phyloP scores from a whole-genome alignment of 2,113 vertebrate species.

The Albula goreensis region DNA sequence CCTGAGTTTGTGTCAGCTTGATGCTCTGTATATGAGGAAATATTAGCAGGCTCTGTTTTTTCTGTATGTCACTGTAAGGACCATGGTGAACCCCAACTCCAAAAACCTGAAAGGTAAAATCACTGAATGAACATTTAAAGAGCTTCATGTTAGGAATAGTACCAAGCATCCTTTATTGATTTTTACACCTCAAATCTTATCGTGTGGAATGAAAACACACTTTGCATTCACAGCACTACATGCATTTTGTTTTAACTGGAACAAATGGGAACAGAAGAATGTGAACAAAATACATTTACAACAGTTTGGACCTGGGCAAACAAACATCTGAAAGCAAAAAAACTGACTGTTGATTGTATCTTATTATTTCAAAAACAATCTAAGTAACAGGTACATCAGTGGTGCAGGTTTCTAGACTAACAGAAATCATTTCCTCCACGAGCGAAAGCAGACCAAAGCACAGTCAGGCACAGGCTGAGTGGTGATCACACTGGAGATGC shows the following conservation, averaged over 20 bases:
- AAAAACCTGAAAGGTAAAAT: conserved; percentile 74
- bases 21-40: conserved; percentile 89
- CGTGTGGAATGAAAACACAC: not conserved
- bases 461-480: not conserved
- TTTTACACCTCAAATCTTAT: not conserved
- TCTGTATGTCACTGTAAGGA: conserved; percentile 71
- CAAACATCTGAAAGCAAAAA: not conserved
- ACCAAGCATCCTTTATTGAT: not conserved
- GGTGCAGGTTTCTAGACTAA: not conserved
- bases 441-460: not conserved
- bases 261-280: not conserved
- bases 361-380: not conserved
- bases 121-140: not conserved
- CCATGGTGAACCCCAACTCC: conserved; percentile 77
- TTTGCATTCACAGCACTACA: too few relatives aligned
- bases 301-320: not conserved
- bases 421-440: not conserved
- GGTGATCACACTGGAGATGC: not conserved
- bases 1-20: conserved; percentile 88
- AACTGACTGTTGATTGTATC: not conserved
- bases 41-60: conserved; percentile 78
- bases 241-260: too few relatives aligned
- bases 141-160: not conserved
- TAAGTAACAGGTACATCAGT: not conserved
- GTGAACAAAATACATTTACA: not conserved